Evolutionary conservation across 2,888 invertebrate species (phyloP), one percentile per base, ranked within the genome.

Genomic region (Rhopalosiphum nymphaeae): DNA sequence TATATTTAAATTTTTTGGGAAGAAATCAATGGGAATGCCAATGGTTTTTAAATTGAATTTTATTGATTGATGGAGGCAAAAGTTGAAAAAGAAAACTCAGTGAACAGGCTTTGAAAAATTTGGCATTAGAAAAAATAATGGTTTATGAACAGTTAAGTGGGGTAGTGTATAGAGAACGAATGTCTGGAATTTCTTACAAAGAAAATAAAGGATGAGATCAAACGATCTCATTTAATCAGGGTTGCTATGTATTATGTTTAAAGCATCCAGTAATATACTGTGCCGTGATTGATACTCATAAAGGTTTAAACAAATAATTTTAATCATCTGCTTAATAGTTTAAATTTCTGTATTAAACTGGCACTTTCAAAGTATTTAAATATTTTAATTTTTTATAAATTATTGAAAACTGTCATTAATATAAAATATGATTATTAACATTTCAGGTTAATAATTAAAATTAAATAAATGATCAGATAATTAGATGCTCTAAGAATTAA

Each of bases 1-100:
- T 11, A 46, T 42, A 46, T 29, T 26, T n/a, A 42, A 29, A 46
- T 86, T 11, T 86, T 46, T 86, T 86, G 86, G 44, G 46, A 88
- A 11, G 53, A 56, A 42, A 89, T 89, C 88, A 89, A 89, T 42
- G 88, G 25, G 25, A 88, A 88, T 36, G 11, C 36, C 26, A 10
- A 88, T 88, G 36, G 36, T 36, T 90, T 90, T 90, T 90, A 46
- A 90, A 90, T 90, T 67, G 26, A 36, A 26, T 78, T 91, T 78
- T 91, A 91, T 91, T 91, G 91, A 78, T 91, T 91, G 49, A 49
- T 49, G 4, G 26, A 46, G 7, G 36, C 5, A 36, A 44, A 49
- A 53, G 49, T 78, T 91, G 26, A 78, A 91, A 46, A 90, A 78
- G 36, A 78, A 42, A 49, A 42, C n/a, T 67, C 78, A 67, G 53